These are phyloP conservation scores for Potamilus streckersoni DNA, from an alignment of 1,140 invertebrate genomes.

Conservation along the genomic window DNA sequence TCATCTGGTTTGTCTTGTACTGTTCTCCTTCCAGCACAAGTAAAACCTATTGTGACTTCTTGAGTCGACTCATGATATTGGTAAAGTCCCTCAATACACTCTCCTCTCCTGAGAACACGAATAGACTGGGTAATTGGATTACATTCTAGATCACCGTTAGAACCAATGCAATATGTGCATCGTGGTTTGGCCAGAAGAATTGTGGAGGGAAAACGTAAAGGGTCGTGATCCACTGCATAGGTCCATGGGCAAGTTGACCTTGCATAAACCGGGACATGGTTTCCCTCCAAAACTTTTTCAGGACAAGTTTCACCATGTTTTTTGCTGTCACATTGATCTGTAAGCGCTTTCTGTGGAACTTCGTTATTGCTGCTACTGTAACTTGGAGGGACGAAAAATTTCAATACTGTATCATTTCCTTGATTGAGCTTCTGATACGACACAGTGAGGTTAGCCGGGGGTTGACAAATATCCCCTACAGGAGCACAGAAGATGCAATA, in stretches of 20 bases:
- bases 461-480: too few species aligned
- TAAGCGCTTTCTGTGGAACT: too few species aligned
- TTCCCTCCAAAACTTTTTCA: neutral
- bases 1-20: too few species aligned
- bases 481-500: too few species aligned
- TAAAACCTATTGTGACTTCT: constrained; percentile 4
- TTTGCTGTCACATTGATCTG: too few species aligned
- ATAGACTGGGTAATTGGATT: neutral
- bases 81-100: neutral
- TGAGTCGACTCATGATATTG: neutral
- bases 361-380: too few species aligned
- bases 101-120: neutral
- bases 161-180: constrained; percentile 15
- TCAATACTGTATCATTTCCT: too few species aligned
- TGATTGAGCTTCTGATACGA: too few species aligned
- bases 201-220: too few species aligned
- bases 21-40: constrained; percentile 3
- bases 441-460: too few species aligned
- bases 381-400: too few species aligned
- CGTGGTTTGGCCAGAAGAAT: constrained; percentile 15
- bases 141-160: neutral
- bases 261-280: constrained; percentile 8
- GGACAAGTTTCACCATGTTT: constrained; percentile 4
- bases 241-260: constrained; percentile 28
- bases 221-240: constrained; percentile 6